Base-by-base conservation (phyloP, 2,888 invertebrate genomes). In the Drosophila eohydei region DNA sequence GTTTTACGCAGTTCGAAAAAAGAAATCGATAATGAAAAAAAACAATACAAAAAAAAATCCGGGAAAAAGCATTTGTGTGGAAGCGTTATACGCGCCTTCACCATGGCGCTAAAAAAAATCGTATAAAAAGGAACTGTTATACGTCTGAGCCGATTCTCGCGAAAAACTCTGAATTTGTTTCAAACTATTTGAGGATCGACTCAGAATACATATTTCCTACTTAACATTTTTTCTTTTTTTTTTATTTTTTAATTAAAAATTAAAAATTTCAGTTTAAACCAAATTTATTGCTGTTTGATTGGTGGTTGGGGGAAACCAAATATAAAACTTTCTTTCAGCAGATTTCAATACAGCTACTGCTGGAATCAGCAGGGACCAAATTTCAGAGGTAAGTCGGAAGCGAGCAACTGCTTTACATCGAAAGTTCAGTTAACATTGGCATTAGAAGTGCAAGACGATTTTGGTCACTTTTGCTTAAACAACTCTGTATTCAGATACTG, bases 1-100 rank as follows among this genome's bases (percentile, higher is more conserved):
- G 88, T 83, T 77, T 40, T 84, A 79, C 83, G 88, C 80, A 84
- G 48, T 58, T 64, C 16, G 46, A 64, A 48, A 74, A 66, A 64
- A 61, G 51, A 16, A 52, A 28, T 16, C 43, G 34, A 50, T 4
- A 14, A 16, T 41, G 14, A 3, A 65, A 57, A 57, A 44, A 57
- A 50, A 32, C 21, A 41, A n/a, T 7, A 51, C 67, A 9, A 56
- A 50, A 46, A 65, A 34, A 5, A 12, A 43, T 32, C 6, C 43
- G 32, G 14, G n/a, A 21, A 43, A 50, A 41, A 64, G 54, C 38
- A 54, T 11, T 41, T 56, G 59, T 71, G 71, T 69, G 68, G 64
- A 76, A 82, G 43, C 80, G 83, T 82, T 71, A 82, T 82, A 82
- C 82, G 82, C 63, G 40, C 11, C 41, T 60, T 52, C 67, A 66